Conservation (phyloP, 64 coral and sea anemone species). For the Montipora sp. region DNA sequence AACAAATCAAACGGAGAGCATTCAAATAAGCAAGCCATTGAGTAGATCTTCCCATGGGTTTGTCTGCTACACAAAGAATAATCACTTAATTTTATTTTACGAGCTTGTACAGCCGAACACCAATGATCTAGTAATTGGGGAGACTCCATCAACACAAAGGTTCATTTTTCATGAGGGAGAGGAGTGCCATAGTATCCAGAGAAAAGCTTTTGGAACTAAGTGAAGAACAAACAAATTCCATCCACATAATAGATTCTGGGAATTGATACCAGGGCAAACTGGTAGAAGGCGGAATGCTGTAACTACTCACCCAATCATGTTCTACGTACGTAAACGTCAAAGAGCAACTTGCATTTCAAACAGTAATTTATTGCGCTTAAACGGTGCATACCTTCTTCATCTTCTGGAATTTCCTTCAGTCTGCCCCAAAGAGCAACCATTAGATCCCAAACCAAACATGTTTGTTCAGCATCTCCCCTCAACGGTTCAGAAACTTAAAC, state of each 20-base stretch:
- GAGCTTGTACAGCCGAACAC: too few species aligned
- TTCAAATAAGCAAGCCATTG: not conserved
- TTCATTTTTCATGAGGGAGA: too few species aligned
- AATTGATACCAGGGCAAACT: too few species aligned
- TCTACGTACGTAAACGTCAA: not conserved
- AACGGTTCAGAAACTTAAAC: conserved; percentile 71
- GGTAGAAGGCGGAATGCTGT: too few species aligned
- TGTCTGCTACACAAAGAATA: too few species aligned
- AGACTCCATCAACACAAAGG: too few species aligned
- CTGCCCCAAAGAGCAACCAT: conserved; percentile 88
- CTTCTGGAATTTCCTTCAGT: conserved; percentile 54
- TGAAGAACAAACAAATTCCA: too few species aligned
- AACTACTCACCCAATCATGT: not conserved
- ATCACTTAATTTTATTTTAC: too few species aligned
- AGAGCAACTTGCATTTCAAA: not conserved
- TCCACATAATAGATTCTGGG: too few species aligned
- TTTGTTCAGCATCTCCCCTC: conserved; percentile 71
- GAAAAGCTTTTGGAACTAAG: too few species aligned
- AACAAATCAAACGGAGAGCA: not conserved
- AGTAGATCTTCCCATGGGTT: not conserved
- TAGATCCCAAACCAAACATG: conserved; percentile 86
- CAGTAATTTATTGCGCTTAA: not conserved
- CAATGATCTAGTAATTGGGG: too few species aligned
- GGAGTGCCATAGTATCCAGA: too few species aligned
- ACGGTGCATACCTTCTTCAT: not conserved